Base-by-base conservation (phyloP, 2,888 invertebrate genomes). In the Octodonta nipae region DNA sequence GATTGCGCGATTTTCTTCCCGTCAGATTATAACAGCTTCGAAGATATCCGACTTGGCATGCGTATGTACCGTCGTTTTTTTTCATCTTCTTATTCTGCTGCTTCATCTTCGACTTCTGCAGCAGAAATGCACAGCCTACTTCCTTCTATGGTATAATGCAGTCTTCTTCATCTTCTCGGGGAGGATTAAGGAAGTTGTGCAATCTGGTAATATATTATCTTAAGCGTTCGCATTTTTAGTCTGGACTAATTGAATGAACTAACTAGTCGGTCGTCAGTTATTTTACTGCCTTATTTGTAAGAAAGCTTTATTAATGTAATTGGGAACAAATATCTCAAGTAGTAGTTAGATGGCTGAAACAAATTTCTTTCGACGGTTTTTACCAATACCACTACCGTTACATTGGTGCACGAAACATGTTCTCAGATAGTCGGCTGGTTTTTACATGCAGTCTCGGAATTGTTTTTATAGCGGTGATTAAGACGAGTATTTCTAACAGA, bases 331-430 rank as follows among this genome's bases (percentile, higher is more conserved):
- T 22, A 22, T 22, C 11, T 22, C 22, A 22, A n/a, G 22, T 22
- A 10, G 11, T n/a, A n/a, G n/a, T n/a, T n/a, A n/a, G n/a, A n/a
- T n/a, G n/a, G n/a, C n/a, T 22, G 22, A 22, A 11, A 22, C 22
- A 22, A 22, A 22, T 22, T 22, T 22, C 22, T 22, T 22, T 22
- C 10, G 22, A 22, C n/a, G n/a, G n/a, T n/a, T n/a, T n/a, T n/a
- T n/a, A n/a, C n/a, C n/a, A n/a, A n/a, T n/a, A n/a, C n/a, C n/a
- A n/a, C n/a, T n/a, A n/a, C n/a, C n/a, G n/a, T n/a, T n/a, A n/a
- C n/a, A n/a, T n/a, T n/a, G n/a, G n/a, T n/a, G n/a, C n/a, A n/a
- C n/a, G n/a, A n/a, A n/a, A n/a, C n/a, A n/a, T n/a, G n/a, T n/a
- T n/a, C n/a, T n/a, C n/a, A n/a, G n/a, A n/a, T n/a, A n/a, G n/a